Base-by-base conservation (phyloP, 92 coral and sea anemone species). In the Parazoanthus atlanticus region DNA sequence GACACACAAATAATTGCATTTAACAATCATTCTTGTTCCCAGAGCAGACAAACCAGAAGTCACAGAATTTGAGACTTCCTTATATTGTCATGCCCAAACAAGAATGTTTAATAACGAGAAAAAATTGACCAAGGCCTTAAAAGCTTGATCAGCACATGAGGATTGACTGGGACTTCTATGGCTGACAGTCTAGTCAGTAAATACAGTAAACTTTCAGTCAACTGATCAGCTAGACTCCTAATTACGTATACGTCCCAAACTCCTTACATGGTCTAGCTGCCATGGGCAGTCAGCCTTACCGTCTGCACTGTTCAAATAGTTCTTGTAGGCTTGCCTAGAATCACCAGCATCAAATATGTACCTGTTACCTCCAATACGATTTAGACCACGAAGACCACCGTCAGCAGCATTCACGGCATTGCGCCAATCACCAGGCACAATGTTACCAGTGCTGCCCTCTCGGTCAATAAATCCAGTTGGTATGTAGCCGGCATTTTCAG, bases 391-490 rank as follows among this genome's bases (percentile, higher is more conserved):
- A 23, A 77, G 17, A 41, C 81, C 81, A 77, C 81, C 52, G 79
- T 21, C 64, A 77, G 19, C 25, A 19, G 5, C 64, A 77, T 41
- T 40, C 30, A 76, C 80, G 30, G 19, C 80, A 40, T 76, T 77
- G 34, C 65, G 64, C 81, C 81, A 77, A 52, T 77, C 81, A 77
- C 81, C 81, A 77, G 81, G 64, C 23, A 25, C 34, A 77, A n/a
- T 77, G 61, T 77, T 77, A 41, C 81, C 81, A 77, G 61, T 77
- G 64, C 81, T 77, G 81, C 43, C 81, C 81, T 77, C 81, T 40
- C 81, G 58, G 64, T 77, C 81, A 43, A 77, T n/a, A 77, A 77
- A 77, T 41, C 81, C 81, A 43, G 58, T n/a, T 30, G 34, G 81
- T 41, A 77, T 77, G 81, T 77, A 75, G 49, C 79, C 49, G 0